A percentile compares a stretch with the other conserved stretches of the same genome.
phyloP scores from a whole-genome alignment of 2,113 vertebrate genomes.

The Tautogolabrus adspersus region DNA sequence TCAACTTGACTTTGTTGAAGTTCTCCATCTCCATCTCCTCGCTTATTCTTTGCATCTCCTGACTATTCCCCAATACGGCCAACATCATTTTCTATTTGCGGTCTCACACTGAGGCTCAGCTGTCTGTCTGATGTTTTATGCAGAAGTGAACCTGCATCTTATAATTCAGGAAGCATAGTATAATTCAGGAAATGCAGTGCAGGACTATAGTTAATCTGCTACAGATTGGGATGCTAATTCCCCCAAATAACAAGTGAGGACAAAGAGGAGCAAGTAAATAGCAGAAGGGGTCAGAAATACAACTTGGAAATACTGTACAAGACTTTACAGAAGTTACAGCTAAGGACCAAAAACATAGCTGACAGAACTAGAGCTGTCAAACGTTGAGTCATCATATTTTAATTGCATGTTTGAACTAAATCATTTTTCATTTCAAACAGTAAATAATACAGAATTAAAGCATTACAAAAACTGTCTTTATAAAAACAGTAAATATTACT shows the following conservation, averaged over 20 bases:
- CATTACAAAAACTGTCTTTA: too few relatives aligned
- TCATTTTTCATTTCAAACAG: too few relatives aligned
- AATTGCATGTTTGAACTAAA: too few relatives aligned
- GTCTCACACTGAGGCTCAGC: slow-evolving; percentile 14
- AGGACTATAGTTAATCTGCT: slow-evolving; percentile 8
- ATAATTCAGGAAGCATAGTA: not conserved
- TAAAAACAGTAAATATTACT: too few relatives aligned
- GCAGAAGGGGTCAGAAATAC: slow-evolving; percentile 3
- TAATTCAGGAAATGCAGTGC: slow-evolving; percentile 8
- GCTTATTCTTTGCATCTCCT: not conserved
- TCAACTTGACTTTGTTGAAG: slow-evolving; percentile 33
- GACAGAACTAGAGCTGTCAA: too few relatives aligned
- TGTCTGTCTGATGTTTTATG: slow-evolving; percentile 11
- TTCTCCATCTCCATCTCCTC: slow-evolving; percentile 31
- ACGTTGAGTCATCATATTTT: too few relatives aligned
- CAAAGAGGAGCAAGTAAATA: slow-evolving; percentile 17
- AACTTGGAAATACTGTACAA: not conserved
- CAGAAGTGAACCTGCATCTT: slow-evolving; percentile 7
- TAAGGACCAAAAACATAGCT: not conserved
- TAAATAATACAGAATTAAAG: too few relatives aligned
- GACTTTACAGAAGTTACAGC: not conserved
- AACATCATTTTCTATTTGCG: not conserved
- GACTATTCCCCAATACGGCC: slow-evolving; percentile 21
- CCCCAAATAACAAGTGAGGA: slow-evolving; percentile 12
- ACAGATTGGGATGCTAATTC: slow-evolving; percentile 4